Percentiles rank a stretch among this genome's conserved stretches.
Conservation (phyloP, 2,113 vertebrate species). For the Chionomys nivalis region DNA sequence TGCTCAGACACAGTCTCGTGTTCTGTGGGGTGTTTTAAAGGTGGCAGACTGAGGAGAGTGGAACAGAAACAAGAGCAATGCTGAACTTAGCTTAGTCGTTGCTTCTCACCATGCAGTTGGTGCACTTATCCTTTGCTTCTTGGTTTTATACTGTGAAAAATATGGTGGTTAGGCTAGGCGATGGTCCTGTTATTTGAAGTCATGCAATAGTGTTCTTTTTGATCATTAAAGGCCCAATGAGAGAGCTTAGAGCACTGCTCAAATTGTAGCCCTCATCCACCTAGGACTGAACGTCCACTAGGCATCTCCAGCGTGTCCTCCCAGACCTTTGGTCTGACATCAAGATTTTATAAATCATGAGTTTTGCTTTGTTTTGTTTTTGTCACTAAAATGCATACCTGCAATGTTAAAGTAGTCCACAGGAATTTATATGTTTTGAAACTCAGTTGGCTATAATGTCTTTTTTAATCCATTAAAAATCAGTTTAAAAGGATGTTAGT, state of each 20-base stretch:
- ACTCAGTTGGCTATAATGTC: background rate
- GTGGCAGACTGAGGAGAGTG: too few relatives aligned
- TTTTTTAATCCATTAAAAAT: slow-evolving; percentile 29
- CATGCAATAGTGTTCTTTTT: background rate
- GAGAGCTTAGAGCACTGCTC: background rate
- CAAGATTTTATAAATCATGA: background rate
- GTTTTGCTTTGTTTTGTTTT: background rate
- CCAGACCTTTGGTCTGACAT: background rate
- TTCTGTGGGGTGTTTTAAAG: background rate
- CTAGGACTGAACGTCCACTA: background rate
- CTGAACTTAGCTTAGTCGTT: background rate
- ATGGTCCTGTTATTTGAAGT: background rate
- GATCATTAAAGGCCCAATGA: background rate
- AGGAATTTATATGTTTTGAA: background rate
- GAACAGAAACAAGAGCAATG: background rate
- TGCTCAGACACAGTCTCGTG: background rate
- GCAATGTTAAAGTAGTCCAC: background rate
- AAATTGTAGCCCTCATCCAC: background rate
- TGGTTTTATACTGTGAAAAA: background rate
- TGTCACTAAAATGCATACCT: background rate
- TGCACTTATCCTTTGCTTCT: background rate
- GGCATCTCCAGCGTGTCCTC: background rate
- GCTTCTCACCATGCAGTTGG: background rate
- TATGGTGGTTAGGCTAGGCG: background rate
- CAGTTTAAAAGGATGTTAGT: slow-evolving; percentile 17